phyloP scores from a whole-genome alignment of 2,888 invertebrate genomes.

The Uloborus plumipes region DNA sequence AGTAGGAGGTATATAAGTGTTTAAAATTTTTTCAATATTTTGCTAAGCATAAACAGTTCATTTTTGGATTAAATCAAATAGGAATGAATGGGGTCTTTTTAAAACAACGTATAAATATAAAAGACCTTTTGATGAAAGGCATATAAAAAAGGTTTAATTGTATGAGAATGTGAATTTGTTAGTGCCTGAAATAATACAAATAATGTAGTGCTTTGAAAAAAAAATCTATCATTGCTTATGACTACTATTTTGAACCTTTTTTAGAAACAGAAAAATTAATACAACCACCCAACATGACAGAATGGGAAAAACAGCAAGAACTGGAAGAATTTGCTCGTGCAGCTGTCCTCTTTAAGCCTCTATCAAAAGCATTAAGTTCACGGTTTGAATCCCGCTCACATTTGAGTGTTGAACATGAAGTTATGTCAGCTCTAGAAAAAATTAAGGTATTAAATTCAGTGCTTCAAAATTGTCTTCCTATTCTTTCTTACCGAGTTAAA shows the following conservation, averaged over 20 bases:
- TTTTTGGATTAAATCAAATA: too few relatives aligned
- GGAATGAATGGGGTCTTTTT: too few relatives aligned
- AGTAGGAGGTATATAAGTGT: too few relatives aligned
- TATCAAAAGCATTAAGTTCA: constrained; percentile 73
- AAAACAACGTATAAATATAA: too few relatives aligned
- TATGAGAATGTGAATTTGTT: too few relatives aligned
- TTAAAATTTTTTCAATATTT: too few relatives aligned
- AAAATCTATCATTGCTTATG: not conserved
- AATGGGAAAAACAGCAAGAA: constrained; percentile 87
- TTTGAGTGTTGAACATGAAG: constrained; percentile 47
- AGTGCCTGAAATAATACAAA: too few relatives aligned
- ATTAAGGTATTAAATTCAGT: constrained; percentile 24
- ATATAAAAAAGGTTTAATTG: too few relatives aligned
- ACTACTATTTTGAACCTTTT: not conserved
- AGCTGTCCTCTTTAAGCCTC: constrained; percentile 79
- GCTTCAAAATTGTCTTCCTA: not conserved
- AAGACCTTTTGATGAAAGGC: too few relatives aligned
- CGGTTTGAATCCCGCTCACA: constrained; percentile 77
- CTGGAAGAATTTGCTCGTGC: constrained; percentile 84
- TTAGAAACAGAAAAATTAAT: constrained; percentile 70
- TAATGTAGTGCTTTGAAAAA: not conserved
- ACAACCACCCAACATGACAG: constrained; percentile 76
- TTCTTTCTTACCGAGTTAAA: too few relatives aligned
- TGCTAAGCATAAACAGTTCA: too few relatives aligned
- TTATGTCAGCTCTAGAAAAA: constrained; percentile 53